Base-by-base conservation (phyloP, 1,140 invertebrate genomes). In the Drosophila parvula region DNA sequence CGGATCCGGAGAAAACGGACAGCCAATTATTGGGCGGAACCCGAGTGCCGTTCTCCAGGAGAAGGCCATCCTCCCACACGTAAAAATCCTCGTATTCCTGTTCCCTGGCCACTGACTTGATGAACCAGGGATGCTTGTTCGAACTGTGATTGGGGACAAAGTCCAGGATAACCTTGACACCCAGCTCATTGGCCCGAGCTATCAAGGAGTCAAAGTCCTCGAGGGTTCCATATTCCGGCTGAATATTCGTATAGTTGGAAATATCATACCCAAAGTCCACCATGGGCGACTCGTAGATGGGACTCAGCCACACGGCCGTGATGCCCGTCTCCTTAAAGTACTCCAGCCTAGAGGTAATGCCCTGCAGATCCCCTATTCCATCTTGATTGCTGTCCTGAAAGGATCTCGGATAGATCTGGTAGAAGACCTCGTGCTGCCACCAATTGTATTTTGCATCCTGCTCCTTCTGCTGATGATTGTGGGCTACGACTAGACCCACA, bases 91-190 rank as follows among this genome's bases (percentile, higher is more conserved):
- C 93, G 44, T 94, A 96, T 0, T 93, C 92, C 2, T 92, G 71
- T 27, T 94, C 93, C 27, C 92, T 90, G 5, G 93, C 91, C 16
- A 93, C 90, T 10, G 95, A 96, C 55, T 95, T 93, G n/a, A 91
- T 77, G 78, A 97, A 97, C 94, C 96, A 97, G 16, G 94, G 92
- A 45, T 96, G 95, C 51, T 95, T 81, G 44, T 95, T 94, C 36
- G 95, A 96, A 0, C 95, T 95, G 79, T 97, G 96, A 91, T 97
- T 97, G 0, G 96, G 96, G 6, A 47, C 92, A 79, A 92, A 92
- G 56, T 92, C 91, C 22, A 92, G 60, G 3, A 92, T 90, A 8
- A 92, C 60, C 30, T 90, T 90, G 0, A 92, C 77, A 4, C 80
- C 81, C 51, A 91, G 18, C 9, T 68, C 18, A 18, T 95, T 94